Base-by-base conservation (phyloP, 2,888 invertebrate genomes). In the Aphidius colemani region DNA sequence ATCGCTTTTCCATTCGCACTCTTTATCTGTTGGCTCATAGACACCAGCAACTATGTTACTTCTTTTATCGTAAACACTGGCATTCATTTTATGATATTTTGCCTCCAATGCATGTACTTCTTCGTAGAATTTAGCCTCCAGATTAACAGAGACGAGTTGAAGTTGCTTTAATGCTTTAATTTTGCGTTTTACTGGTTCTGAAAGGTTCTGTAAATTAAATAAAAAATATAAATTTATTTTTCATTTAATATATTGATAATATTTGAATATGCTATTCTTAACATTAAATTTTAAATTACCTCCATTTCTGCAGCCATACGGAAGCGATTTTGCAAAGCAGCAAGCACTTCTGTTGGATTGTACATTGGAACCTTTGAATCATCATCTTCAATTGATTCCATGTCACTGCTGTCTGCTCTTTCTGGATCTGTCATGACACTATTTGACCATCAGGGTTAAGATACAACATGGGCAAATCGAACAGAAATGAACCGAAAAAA, bases 91-190 rank as follows among this genome's bases (percentile, higher is more conserved):
- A 77, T 93, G 91, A 82, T 95, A 97, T 83, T 93, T 92, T 85
- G 92, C 92, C 84, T 99, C 98, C 59, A 99, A 86, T 30, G 89
- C 89, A 79, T 98, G 97, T 49, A 99, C 93, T 77, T 96, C 95
- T 75, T 91, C 89, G 83, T 96, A 98, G 84, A 98, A 96, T 78
- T 95, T 90, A 0, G 94, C 91, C 83, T 98, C 97, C 63, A 96
- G 87, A 76, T 94, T 89, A 7, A 93, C 92, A 56, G 91, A 89
- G 74, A 93, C 89, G 74, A 93, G 85, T 82, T 97, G 96, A 2
- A 96, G 83, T 70, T 93, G 90, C 79, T 96, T 94, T 63, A 97
- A 84, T 0, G 94, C 92, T 77, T 93, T 90, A 70, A 96, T 86
- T 80, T 95, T 86, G 74, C 92, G 85, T 81, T 93, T 93, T 46